Percentiles rank a stretch among this genome's conserved stretches.
These are phyloP conservation scores for Azemiops feae DNA, from an alignment of 2,113 vertebrate species.

Conservation along the genomic window DNA sequence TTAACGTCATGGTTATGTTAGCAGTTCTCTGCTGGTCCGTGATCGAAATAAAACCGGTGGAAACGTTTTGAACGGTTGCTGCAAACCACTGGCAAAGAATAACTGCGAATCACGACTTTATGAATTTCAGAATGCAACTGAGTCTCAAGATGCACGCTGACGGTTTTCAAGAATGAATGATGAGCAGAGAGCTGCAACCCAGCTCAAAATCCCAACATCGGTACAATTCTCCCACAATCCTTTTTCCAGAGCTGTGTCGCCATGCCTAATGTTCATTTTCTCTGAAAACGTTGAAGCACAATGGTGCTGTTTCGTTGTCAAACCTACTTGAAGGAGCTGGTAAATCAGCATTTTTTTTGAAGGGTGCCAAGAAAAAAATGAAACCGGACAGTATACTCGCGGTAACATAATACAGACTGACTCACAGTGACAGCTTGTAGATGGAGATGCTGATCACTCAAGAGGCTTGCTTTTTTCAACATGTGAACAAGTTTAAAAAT, in stretches of 20 bases:
- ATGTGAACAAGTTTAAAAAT: slow-evolving; percentile 16
- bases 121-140: background rate
- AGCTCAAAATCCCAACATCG: background rate
- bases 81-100: background rate
- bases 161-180: background rate
- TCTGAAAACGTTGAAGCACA: background rate
- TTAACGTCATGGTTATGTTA: background rate
- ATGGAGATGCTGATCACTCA: slow-evolving; percentile 1
- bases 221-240: background rate
- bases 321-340: slow-evolving; percentile 1
- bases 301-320: slow-evolving; percentile 6
- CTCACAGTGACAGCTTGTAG: slow-evolving; percentile 18
- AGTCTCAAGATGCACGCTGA: background rate
- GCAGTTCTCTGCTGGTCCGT: background rate
- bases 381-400: background rate
- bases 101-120: background rate
- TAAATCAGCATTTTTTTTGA: slow-evolving; percentile 35
- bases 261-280: background rate
- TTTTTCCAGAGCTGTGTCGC: background rate
- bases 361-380: slow-evolving; percentile 9
- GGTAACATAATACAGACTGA: slow-evolving; percentile 23
- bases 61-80: background rate
- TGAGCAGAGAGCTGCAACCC: background rate
- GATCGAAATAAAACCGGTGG: background rate
- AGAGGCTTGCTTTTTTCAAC: slow-evolving; percentile 32